Evolutionary conservation across 1,140 invertebrate species (phyloP), one percentile per base, ranked within the genome.

Genomic region (Drosophila equinoxialis): DNA sequence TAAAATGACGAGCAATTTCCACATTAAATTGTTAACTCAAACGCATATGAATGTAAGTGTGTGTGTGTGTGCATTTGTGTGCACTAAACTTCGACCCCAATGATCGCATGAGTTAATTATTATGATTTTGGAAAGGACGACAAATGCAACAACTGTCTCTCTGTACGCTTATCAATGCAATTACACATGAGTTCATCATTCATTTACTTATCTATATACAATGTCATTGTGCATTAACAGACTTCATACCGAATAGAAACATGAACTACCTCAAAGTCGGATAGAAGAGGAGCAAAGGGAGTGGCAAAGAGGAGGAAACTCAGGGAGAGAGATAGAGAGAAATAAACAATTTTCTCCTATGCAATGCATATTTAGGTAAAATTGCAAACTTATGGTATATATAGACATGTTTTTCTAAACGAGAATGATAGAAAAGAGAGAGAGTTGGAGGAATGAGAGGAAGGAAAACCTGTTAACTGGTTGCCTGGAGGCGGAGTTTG

Each of bases 351-450:
- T 30, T 35, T 30, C 14, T 35, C n/a, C 11, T 58, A 37, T 37
- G 55, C 26, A 30, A 37, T 59, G 57, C 33, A 59, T 59, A 59
- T 59, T 37, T 39, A 33, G 57, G 57, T 26, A 13, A 59, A 59
- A 59, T 20, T 30, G 20, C 33, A 51, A 51, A 51, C 17, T 23
- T 51, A 23, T 51, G 11, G n/a, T 51, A 51, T 23, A 51, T 1
- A 51, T 20, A 51, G 2, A 51, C 11, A 39, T 51, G 45, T 51
- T 51, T 20, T 51, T 51, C 4, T 37, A 59, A 35, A n/a, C 2
- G 33, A 20, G 1, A 7, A 3, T 10, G 23, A 13, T 6, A 7
- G 8, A 10, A 30, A 1, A 10, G 33, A 17, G 8, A 37, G 30
- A 59, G 57, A 7, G 8, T 0, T 4, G 30, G 30, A 0, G 3